These are phyloP conservation scores for Conopomorpha cramerella DNA, from an alignment of 1,140 invertebrate genomes.

Conservation along the genomic window DNA sequence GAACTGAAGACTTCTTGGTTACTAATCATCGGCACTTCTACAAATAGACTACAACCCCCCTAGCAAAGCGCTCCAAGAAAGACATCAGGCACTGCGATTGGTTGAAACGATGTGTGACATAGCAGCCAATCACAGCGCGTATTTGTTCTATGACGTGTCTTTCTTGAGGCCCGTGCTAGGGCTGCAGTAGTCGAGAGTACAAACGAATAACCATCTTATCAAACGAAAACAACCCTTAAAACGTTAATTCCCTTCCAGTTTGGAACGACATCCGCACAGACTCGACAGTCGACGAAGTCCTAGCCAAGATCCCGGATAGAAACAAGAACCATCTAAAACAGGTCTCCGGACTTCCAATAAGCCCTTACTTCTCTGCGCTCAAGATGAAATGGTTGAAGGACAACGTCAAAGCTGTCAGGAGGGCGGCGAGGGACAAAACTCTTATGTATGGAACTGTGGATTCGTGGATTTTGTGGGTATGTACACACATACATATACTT, in stretches of 20 bases:
- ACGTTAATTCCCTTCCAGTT: constrained; percentile 66
- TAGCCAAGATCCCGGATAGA: constrained; percentile 79
- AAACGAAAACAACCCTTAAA: no score
- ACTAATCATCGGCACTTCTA: no score
- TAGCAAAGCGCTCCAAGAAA: no score
- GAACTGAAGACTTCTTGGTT: no score
- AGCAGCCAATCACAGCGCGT: no score
- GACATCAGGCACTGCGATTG: no score
- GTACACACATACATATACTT: constrained; percentile 10
- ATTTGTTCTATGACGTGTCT: no score
- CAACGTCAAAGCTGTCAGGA: constrained; percentile 80
- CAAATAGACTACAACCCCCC: no score
- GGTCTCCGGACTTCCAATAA: constrained; percentile 86
- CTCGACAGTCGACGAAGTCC: constrained; percentile 80
- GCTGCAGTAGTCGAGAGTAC: no score
- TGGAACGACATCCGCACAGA: constrained; percentile 89
- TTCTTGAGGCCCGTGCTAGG: no score
- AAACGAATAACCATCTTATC: no score
- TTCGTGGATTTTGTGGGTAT: constrained; percentile 94
- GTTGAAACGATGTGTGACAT: no score
- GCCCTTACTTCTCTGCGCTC: constrained; percentile 94
- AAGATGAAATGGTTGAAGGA: constrained; percentile 94
- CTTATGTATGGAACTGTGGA: constrained; percentile 94
- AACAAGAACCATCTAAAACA: constrained; percentile 67
- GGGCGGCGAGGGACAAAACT: constrained; percentile 75